These are phyloP conservation scores for Teleopsis dalmanni DNA, from an alignment of 1,140 invertebrate genomes.

Conservation along the genomic window DNA sequence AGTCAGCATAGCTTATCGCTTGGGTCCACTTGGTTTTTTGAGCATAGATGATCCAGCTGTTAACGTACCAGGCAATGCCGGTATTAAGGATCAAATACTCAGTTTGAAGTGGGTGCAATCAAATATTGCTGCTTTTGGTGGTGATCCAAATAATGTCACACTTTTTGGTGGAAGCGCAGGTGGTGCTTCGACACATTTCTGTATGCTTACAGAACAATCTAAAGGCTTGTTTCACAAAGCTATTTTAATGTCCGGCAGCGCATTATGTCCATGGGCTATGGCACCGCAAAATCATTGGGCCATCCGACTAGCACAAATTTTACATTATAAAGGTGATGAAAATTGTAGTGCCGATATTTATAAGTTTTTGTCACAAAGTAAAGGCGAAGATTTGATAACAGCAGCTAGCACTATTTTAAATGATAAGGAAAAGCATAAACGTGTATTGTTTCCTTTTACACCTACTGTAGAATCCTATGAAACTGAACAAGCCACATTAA, in stretches of 20 bases:
- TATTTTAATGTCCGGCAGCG: slow-evolving; percentile 54
- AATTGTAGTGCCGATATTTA: slow-evolving; percentile 38
- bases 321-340: slow-evolving; percentile 35
- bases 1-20: slow-evolving; percentile 46
- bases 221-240: slow-evolving; percentile 53
- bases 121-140: slow-evolving; percentile 41
- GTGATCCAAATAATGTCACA: slow-evolving; percentile 40
- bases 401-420: slow-evolving; percentile 32
- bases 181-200: slow-evolving; percentile 39
- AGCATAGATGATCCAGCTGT: slow-evolving; percentile 45
- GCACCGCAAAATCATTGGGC: slow-evolving; percentile 37
- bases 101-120: slow-evolving; percentile 44
- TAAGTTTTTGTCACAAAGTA: slow-evolving; percentile 50
- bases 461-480: slow-evolving; percentile 44
- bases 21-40: slow-evolving; percentile 51
- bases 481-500: slow-evolving; percentile 34
- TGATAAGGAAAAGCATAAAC: slow-evolving; percentile 35
- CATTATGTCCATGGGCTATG: slow-evolving; percentile 44
- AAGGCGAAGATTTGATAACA: slow-evolving; percentile 55
- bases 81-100: slow-evolving; percentile 54
- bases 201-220: slow-evolving; percentile 39
- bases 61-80: slow-evolving; percentile 53
- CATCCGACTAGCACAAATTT: slow-evolving; percentile 30
- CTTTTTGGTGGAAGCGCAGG: slow-evolving; percentile 45
- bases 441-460: slow-evolving; percentile 36